Evolutionary conservation across 2,797 vertebrate species (phyloP), one percentile per base, ranked within the genome.

Genomic region (Xiphophorus birchmanni): DNA sequence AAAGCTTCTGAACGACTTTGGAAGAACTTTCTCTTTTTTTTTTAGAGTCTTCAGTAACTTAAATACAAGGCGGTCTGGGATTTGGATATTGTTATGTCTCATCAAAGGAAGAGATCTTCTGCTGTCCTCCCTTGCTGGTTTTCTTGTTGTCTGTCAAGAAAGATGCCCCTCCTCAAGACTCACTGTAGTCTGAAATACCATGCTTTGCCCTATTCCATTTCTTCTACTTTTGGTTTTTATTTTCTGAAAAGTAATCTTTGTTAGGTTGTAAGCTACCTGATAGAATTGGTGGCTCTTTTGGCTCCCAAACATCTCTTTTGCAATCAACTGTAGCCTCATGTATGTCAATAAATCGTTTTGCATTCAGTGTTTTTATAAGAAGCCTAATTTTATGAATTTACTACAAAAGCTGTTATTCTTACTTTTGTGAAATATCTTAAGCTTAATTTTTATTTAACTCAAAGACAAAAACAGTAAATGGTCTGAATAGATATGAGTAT

Each of bases 51-150:
- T 95, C 94, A 93, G 93, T 95, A 96, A 95, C 96, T 96, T 95
- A 96, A 96, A 95, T 94, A 96, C 92, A 94, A 94, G 93, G 91
- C 90, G 86, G 94, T 91, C 88, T 88, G 95, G 96, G 95, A 96
- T 96, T 96, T 95, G 95, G 95, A 95, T 95, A 96, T 95, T 95
- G 95, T 96, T 96, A 92, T 93, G 94, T 95, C 94, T 95, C 95
- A 96, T 96, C 95, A 96, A 96, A 96, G 94, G 84, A 86, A 78
- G 69, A 94, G 92, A 95, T 95, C 94, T 94, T 91, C 91, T 86
- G 92, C 93, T 87, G 83, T 90, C 92, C 92, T 91, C 93, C 92
- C 91, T 82, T 82, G 91, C 92, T 93, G 93, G 92, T 90, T 94
- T 91, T 89, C 90, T 88, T 84, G 88, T 92, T 94, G 94, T 94